Conservation (phyloP, 2,113 vertebrate genomes). For the Peromyscus leucopus region DNA sequence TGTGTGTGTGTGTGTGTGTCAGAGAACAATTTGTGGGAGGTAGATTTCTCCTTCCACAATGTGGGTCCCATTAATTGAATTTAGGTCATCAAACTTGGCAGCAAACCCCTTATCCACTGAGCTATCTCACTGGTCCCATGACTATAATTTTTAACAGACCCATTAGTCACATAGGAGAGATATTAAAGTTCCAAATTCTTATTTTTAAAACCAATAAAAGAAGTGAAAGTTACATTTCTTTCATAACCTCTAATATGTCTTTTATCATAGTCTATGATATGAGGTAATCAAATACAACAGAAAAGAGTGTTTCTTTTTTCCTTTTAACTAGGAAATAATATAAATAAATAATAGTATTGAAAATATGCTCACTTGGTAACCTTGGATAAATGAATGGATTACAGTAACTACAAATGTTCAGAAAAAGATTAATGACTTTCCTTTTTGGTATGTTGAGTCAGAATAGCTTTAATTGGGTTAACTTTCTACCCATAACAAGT, state of each 20-base stretch:
- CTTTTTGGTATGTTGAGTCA: background rate
- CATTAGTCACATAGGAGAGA: background rate
- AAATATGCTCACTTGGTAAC: background rate
- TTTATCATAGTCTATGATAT: background rate
- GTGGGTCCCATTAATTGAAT: background rate
- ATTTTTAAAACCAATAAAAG: slow-evolving; percentile 56
- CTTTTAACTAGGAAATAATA: background rate
- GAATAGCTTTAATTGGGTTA: background rate
- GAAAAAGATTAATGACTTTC: background rate
- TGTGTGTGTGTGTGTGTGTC: background rate
- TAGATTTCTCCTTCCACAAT: background rate
- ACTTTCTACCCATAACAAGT: background rate
- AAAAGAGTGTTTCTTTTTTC: background rate
- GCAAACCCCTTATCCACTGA: background rate
- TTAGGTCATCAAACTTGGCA: background rate
- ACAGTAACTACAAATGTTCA: slow-evolving; percentile 1
- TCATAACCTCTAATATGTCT: background rate
- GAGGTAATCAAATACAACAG: slow-evolving; percentile 16
- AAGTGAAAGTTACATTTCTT: background rate
- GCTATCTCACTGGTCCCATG: background rate
- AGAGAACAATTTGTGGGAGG: background rate
- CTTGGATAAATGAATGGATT: background rate
- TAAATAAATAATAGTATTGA: background rate
- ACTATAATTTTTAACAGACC: background rate
- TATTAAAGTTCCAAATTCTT: background rate